These are phyloP conservation scores for Danio aesculapii DNA, from an alignment of 2,797 vertebrate genomes.

Conservation along the genomic window DNA sequence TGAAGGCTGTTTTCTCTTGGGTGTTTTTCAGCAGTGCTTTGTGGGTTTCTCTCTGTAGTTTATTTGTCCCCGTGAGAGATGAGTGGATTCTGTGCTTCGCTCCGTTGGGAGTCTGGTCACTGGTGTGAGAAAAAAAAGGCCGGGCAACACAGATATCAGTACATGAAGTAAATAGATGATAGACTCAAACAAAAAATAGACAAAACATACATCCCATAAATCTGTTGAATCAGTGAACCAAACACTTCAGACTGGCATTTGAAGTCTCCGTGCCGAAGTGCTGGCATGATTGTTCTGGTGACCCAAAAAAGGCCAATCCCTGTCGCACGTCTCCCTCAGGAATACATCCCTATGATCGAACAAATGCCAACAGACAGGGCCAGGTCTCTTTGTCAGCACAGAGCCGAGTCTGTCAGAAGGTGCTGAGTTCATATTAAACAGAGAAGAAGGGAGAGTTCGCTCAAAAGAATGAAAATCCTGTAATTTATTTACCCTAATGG, in stretches of 20 bases:
- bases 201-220: slow-evolving; percentile 25
- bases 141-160: slow-evolving; percentile 29
- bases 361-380: slow-evolving; percentile 44
- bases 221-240: slow-evolving; percentile 44
- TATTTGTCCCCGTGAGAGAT: slow-evolving; percentile 42
- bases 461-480: background rate
- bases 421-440: slow-evolving; percentile 15
- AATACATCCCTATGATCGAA: slow-evolving; percentile 31
- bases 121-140: slow-evolving; percentile 42
- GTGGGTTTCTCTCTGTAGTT: slow-evolving; percentile 37
- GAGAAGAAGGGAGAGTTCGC: background rate
- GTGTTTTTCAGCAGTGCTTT: slow-evolving; percentile 9
- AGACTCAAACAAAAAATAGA: slow-evolving; percentile 29
- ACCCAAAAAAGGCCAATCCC: slow-evolving; percentile 71
- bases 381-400: slow-evolving; percentile 27
- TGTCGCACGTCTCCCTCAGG: slow-evolving; percentile 48
- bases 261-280: slow-evolving; percentile 16
- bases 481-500: background rate
- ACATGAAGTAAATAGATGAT: slow-evolving; percentile 34
- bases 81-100: slow-evolving; percentile 36
- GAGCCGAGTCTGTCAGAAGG: slow-evolving; percentile 26
- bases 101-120: slow-evolving; percentile 48
- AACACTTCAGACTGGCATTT: slow-evolving; percentile 47
- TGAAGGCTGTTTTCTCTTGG: background rate
- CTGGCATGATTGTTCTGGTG: slow-evolving; percentile 66